Base-by-base conservation (phyloP, 2,888 invertebrate genomes). In the Ennomos erosarius region DNA sequence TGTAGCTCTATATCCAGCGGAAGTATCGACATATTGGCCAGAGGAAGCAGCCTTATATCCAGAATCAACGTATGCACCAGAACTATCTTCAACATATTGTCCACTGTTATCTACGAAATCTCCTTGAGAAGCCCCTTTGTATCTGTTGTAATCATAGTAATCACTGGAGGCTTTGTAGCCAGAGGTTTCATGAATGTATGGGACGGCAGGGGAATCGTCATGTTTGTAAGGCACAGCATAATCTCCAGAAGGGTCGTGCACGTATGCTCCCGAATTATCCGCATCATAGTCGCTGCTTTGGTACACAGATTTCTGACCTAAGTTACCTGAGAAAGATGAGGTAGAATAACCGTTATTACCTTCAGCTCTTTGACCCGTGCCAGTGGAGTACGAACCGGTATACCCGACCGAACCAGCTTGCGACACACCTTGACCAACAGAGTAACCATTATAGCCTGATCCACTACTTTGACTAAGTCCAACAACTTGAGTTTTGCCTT, bases 241-340 rank as follows among this genome's bases (percentile, higher is more conserved):
- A 58, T 93, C 92, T 35, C 92, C 92, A 4, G 88, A 75, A 60
- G 91, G 86, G 65, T 93, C 92, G 64, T 93, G 92, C 3, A 90
- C 79, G 66, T 93, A 93, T 1, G 85, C 84, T n/a, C 93, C 93
- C 11, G 90, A 84, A 50, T 84, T 75, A 38, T 88, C 85, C 34
- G 75, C 76, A n/a, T 86, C 78, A 52, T 79, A 78, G 60, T 68
- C 75, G 35, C 63, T 65, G 38, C 69, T 77, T 66, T 84, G 76
- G 49, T 81, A 81, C 39, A 75, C 73, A 48, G 66, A 63, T 33
- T 71, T 70, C 47, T 76, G 73, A 10, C 71, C 70, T 35, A 53
- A 34, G 47, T 50, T 65, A 8, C 67, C 66, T 26, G 66, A 52
- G 42, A 64, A 64, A 59, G 64, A 64, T 33, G 62, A 55, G 35